Evolutionary conservation across 1,140 invertebrate genomes (phyloP).

Genomic region (Eueides isabella): DNA sequence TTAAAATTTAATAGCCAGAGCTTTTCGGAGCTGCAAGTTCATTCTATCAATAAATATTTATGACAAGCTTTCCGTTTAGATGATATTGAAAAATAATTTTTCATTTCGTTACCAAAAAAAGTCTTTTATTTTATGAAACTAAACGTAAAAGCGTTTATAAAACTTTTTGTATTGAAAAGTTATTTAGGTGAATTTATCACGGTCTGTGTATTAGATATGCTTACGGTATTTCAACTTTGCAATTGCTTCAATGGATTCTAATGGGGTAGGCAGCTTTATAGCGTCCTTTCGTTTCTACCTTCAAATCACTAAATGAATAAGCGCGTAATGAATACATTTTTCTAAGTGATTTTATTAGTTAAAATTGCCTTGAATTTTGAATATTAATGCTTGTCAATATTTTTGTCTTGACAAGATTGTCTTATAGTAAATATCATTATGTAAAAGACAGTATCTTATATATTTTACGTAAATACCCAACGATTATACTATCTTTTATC

Average conservation of each 20-base stretch:
- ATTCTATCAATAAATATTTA: constrained; percentile 7
- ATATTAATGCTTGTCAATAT: too few species aligned
- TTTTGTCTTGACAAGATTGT: too few species aligned
- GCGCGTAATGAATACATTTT: background rate
- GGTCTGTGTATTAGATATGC: background rate
- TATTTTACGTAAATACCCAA: too few species aligned
- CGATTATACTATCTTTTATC: too few species aligned
- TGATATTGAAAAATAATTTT: background rate
- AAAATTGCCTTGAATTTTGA: too few species aligned
- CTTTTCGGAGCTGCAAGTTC: constrained; percentile 20
- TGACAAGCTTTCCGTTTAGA: constrained; percentile 10
- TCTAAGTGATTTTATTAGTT: background rate
- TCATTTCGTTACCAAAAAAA: background rate
- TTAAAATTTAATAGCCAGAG: background rate
- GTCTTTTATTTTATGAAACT: background rate
- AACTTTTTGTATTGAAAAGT: background rate
- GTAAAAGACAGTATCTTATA: too few species aligned
- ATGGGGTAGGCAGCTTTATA: constrained; percentile 63
- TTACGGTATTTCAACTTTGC: constrained; percentile 54
- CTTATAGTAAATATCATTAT: too few species aligned
- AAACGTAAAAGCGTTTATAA: background rate
- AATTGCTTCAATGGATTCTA: constrained; percentile 62
- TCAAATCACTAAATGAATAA: background rate
- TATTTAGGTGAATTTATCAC: constrained; percentile 10
- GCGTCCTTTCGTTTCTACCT: constrained; percentile 22